Base-by-base conservation (phyloP, 2,888 invertebrate genomes). In the Shargacucullia verbasci region DNA sequence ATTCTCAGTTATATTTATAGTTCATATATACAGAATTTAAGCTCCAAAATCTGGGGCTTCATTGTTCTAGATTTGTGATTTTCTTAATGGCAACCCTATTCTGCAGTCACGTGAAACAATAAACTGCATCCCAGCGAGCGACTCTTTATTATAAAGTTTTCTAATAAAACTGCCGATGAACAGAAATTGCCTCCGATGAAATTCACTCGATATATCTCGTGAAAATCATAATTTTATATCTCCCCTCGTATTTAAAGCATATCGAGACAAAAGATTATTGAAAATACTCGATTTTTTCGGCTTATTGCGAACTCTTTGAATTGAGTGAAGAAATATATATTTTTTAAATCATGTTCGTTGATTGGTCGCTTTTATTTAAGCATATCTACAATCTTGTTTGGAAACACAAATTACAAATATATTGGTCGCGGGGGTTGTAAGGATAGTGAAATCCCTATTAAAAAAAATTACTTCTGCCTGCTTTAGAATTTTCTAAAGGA, bases 101-200 rank as follows among this genome's bases (percentile, higher is more conserved):
- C 49, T 67, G 64, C 50, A 71, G 61, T 76, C 77, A 76, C 79
- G 81, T 75, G 79, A 65, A 76, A 83, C 79, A 82, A 83, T 85
- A 84, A 82, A 85, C 64, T 82, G 79, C 79, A 82, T 69, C 73
- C 63, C 55, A 57, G 34, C 62, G 46, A 55, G 58, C 52, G 60
- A 59, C 72, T 69, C 66, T 76, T 79, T 84, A 81, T 81, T 83
- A 83, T 79, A 80, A 81, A 87, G 69, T 84, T 85, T 86, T 76
- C 78, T 78, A 83, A 86, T 87, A 87, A 85, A 87, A 83, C 80
- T 80, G 79, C 73, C 82, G 80, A 83, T 84, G 81, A 84, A 80
- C 80, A 76, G 69, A 75, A 84, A 85, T 81, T 80, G 65, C 61
- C 63, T 25, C 11, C 60, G 67, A 66, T 75, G 65, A 64, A 74